phyloP scores from a whole-genome alignment of 1,140 invertebrate species.

The Mactra quadrangularis region DNA sequence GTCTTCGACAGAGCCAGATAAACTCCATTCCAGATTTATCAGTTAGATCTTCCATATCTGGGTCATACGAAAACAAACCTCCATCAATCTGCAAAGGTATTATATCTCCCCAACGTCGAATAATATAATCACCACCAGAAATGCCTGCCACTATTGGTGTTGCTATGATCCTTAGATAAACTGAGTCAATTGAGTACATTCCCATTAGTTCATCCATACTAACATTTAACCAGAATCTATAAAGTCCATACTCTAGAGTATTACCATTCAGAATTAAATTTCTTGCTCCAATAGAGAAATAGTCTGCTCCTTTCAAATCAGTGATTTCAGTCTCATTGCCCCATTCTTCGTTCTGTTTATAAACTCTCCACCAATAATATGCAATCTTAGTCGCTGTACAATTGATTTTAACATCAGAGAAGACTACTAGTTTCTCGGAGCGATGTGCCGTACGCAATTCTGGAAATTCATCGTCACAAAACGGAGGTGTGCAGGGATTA shows the following conservation, averaged over 20 bases:
- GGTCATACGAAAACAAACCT: constrained; percentile 55
- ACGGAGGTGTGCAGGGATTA: constrained; percentile 57
- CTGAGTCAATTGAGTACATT: constrained; percentile 56
- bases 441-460: constrained; percentile 50
- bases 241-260: constrained; percentile 67
- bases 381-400: constrained; percentile 69
- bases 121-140: constrained; percentile 62
- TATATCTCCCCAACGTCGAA: constrained; percentile 54
- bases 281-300: constrained; percentile 64
- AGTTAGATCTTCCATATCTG: constrained; percentile 59
- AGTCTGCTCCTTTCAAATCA: constrained; percentile 62
- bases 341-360: constrained; percentile 42
- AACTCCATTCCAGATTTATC: constrained; percentile 67
- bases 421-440: constrained; percentile 65
- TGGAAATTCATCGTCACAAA: constrained; percentile 52
- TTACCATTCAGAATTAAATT: constrained; percentile 54
- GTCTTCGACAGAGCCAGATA: constrained; percentile 67
- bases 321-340: constrained; percentile 63
- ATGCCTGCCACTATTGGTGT: constrained; percentile 62
- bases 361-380: constrained; percentile 65
- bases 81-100: constrained; percentile 62
- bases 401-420: constrained; percentile 67
- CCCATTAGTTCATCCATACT: constrained; percentile 71
- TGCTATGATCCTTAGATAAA: constrained; percentile 54
- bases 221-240: constrained; percentile 66